Base-by-base conservation (phyloP, 1,140 invertebrate species). In the Camponotus floridanus region DNA sequence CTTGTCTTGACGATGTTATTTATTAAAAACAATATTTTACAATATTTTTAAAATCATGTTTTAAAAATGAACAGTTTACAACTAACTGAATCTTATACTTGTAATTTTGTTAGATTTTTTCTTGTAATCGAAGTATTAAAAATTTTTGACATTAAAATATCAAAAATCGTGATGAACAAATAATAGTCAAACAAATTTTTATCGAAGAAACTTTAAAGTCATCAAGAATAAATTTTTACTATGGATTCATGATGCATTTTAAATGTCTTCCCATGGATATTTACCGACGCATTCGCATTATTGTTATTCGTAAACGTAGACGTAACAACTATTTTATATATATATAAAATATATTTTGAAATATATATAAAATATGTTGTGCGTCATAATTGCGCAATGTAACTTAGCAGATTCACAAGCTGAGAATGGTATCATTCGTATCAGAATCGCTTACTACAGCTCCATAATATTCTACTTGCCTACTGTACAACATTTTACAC, bases 401-500 rank as follows among this genome's bases (percentile, higher is more conserved):
- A 94, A 94, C 87, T 91, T 94, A 94, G 93, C 93, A 93, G 93
- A 95, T 95, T 95, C 94, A 94, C 91, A 94, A 95, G 93, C 92
- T 95, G 93, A 94, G 93, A 95, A 95, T 95, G 94, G 92, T 95
- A 95, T 94, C 92, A 92, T 93, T 94, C 78, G 48, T 51, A 74
- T 90, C 89, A 92, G 88, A 88, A 92, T 93, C 85, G 87, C n/a
- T 91, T 88, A 92, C 89, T 91, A 88, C 90, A 79, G 78, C 84
- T 90, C 88, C 91, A 81, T 94, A 94, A 94, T 94, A 94, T 93
- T 94, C 94, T 94, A 93, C 91, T 92, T 81, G 76, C 91, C 94
- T 94, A 95, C 92, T 95, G 93, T 95, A 95, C 94, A 95, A 94
- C 94, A 95, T 95, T 95, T 94, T 95, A 95, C 94, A 95, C 86